Evolutionary conservation across 2,797 vertebrate species (phyloP).

Genomic region (Bucorvus abyssinicus): DNA sequence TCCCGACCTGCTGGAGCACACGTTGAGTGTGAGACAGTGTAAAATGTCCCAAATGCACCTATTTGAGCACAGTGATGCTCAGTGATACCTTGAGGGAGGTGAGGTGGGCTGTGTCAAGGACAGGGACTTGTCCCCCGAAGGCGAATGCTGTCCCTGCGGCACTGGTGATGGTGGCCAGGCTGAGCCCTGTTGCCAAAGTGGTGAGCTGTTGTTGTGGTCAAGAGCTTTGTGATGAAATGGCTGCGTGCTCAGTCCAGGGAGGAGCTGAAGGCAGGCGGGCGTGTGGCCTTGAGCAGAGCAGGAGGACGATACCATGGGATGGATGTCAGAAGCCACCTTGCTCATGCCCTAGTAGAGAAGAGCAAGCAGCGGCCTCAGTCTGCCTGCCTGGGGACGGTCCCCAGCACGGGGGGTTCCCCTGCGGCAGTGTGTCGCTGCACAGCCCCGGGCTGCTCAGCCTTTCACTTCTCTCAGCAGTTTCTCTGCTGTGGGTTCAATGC

Average conservation of each 20-base stretch:
- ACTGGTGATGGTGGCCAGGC: neutral
- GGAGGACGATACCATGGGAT: accelerated
- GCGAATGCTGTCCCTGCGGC: neutral
- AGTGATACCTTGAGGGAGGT: neutral
- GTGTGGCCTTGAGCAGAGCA: neutral
- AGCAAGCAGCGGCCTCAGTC: neutral
- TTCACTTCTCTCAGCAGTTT: neutral
- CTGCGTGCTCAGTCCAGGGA: neutral
- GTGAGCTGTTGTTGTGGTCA: neutral
- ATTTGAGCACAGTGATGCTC: neutral
- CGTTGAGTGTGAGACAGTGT: neutral
- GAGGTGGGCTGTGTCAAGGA: neutral
- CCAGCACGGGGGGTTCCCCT: neutral
- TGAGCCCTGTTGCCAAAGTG: neutral
- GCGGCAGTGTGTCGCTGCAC: accelerated
- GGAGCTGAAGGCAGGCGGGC: neutral
- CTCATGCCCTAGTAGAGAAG: neutral
- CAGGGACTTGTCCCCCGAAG: neutral
- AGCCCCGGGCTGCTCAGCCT: neutral
- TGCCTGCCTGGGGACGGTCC: neutral
- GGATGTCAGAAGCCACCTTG: neutral
- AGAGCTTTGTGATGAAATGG: neutral
- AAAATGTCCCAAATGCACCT: neutral
- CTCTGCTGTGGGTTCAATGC: neutral
- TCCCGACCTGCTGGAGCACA: neutral